Percentiles rank a stretch among this genome's conserved stretches.
Evolutionary conservation across 2,797 vertebrate species (phyloP).

Genomic region (Erethizon dorsatum): DNA sequence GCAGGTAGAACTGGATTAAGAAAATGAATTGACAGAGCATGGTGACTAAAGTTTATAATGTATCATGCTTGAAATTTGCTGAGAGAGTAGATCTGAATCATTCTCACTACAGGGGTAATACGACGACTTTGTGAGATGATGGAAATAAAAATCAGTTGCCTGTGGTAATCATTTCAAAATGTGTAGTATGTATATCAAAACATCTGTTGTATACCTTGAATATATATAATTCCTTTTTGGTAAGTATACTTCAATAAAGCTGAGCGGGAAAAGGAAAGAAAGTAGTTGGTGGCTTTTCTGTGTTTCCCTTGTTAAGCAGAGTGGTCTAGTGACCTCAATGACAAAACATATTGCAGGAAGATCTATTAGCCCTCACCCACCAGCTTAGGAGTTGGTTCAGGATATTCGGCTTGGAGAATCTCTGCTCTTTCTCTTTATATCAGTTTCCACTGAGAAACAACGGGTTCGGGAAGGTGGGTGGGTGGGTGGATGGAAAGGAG

Average conservation of each 20-base stretch:
- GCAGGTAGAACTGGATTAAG: not conserved
- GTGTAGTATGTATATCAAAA: not conserved
- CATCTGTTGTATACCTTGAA: not conserved
- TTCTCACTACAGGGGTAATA: not conserved
- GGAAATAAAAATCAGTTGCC: not conserved
- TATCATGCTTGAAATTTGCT: slow-evolving; percentile 3
- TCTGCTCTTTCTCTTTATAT: not conserved
- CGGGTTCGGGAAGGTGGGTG: not conserved
- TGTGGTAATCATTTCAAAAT: not conserved
- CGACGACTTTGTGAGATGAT: not conserved
- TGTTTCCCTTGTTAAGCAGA: not conserved
- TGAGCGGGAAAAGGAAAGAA: not conserved
- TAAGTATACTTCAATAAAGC: not conserved
- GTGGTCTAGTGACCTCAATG: not conserved
- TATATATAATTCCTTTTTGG: not conserved
- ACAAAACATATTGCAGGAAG: not conserved
- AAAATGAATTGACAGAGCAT: not conserved
- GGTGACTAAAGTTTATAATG: not conserved
- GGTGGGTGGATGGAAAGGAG: not conserved
- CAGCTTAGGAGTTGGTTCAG: not conserved
- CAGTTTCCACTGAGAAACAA: not conserved
- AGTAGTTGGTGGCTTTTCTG: not conserved
- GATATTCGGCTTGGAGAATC: not conserved
- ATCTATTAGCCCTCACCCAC: not conserved
- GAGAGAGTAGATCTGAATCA: not conserved